These are phyloP conservation scores for Isoperla grammatica DNA, from an alignment of 2,888 invertebrate genomes.

Conservation along the genomic window DNA sequence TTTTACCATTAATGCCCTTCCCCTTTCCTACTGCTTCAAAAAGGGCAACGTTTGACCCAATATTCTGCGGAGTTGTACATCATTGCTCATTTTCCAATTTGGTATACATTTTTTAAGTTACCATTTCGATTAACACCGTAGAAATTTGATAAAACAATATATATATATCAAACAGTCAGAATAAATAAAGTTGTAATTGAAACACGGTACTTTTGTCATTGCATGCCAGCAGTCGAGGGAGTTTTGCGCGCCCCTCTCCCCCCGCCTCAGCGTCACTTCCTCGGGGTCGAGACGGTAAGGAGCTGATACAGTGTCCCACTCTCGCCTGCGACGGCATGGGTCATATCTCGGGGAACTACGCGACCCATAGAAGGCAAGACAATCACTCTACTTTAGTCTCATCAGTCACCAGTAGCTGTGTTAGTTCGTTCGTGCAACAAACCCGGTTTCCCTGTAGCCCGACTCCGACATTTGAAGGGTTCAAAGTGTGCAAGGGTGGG, in stretches of 20 bases:
- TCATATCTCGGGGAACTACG: conserved; percentile 84
- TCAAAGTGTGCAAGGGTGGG: too few relatives aligned
- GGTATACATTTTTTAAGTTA: too few relatives aligned
- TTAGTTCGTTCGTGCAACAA: neutral
- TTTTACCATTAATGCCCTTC: too few relatives aligned
- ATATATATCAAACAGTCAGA: too few relatives aligned
- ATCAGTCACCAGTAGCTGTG: neutral
- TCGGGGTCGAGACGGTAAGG: conserved; percentile 63
- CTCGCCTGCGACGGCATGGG: conserved; percentile 79
- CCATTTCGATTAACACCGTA: too few relatives aligned
- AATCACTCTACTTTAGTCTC: conserved; percentile 30
- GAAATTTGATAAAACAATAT: too few relatives aligned
- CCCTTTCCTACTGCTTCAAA: too few relatives aligned
- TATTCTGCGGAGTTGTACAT: too few relatives aligned
- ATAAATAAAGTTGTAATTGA: too few relatives aligned
- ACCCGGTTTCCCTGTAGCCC: conserved; percentile 1
- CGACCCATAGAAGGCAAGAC: conserved; percentile 82
- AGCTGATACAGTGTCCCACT: conserved; percentile 75
- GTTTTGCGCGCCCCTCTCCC: neutral
- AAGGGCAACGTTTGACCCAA: too few relatives aligned
- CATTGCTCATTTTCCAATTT: too few relatives aligned
- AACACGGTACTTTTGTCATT: too few relatives aligned
- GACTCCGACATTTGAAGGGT: neutral
- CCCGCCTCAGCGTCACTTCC: conserved; percentile 22
- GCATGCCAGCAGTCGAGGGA: neutral